Conservation (phyloP, 2,888 invertebrate species). For the Aquatica leii region DNA sequence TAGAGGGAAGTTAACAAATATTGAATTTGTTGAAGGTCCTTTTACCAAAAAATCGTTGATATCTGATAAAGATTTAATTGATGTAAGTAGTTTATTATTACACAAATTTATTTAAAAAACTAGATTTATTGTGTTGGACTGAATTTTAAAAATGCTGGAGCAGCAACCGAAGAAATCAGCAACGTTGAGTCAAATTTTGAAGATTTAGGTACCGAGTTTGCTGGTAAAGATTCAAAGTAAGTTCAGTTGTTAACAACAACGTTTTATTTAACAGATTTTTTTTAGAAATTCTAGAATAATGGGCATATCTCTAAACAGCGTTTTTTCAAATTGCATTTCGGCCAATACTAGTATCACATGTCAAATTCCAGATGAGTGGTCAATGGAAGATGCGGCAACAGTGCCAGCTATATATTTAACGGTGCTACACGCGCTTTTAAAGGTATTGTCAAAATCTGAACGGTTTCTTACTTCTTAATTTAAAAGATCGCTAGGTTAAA, state of each 20-base stretch:
- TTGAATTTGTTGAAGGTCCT: conserved; percentile 84
- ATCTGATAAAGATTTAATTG: conserved; percentile 37
- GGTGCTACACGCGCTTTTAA: too few species aligned
- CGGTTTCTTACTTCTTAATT: conserved; percentile 48
- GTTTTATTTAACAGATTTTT: too few species aligned
- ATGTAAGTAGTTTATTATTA: conserved; percentile 27
- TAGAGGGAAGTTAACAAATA: conserved; percentile 83
- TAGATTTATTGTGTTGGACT: conserved; percentile 80
- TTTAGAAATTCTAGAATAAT: too few species aligned
- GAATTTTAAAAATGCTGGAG: conserved; percentile 96
- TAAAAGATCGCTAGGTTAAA: conserved; percentile 58
- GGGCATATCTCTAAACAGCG: too few species aligned
- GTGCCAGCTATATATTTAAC: too few species aligned
- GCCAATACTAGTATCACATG: too few species aligned
- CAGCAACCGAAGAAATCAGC: conserved; percentile 88
- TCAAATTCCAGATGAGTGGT: too few species aligned
- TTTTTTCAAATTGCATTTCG: too few species aligned
- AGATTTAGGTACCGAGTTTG: conserved; percentile 63
- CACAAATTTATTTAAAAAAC: conserved; percentile 50
- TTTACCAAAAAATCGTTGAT: conserved; percentile 43
- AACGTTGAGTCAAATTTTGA: too few species aligned
- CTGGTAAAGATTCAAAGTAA: conserved; percentile 60
- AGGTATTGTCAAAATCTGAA: too few species aligned
- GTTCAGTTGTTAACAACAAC: too few species aligned
- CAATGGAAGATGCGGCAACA: too few species aligned